Conservation (phyloP, 2,113 vertebrate species). For the Zapornia atra region DNA sequence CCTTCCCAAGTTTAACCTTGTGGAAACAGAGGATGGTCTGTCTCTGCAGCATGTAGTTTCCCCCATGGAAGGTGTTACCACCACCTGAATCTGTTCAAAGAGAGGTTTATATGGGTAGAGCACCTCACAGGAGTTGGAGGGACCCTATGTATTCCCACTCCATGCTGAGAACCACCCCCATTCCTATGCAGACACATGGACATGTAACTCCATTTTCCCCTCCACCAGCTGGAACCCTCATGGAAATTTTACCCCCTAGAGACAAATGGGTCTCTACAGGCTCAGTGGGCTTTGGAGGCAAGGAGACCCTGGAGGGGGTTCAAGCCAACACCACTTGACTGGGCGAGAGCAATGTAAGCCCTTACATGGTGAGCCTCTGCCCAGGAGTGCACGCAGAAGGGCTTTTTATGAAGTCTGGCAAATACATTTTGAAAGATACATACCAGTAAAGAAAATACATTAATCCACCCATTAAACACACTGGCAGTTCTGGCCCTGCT, state of each 20-base stretch:
- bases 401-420: conserved; percentile 8
- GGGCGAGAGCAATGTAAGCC: background rate
- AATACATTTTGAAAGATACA: background rate
- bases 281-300: background rate
- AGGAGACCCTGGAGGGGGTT: background rate
- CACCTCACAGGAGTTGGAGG: background rate
- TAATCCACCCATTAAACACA: conserved; percentile 8
- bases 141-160: background rate
- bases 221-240: background rate
- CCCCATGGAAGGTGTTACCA: background rate
- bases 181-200: background rate
- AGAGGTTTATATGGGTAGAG: background rate
- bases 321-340: background rate
- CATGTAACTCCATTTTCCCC: fast-evolving
- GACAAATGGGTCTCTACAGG: background rate
- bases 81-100: background rate
- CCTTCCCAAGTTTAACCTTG: background rate
- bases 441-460: conserved; percentile 26
- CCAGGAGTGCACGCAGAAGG: background rate
- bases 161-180: background rate
- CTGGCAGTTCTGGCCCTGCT: conserved; percentile 16
- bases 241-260: background rate
- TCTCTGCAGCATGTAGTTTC: fast-evolving
- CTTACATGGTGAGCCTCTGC: background rate
- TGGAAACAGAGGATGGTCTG: fast-evolving